phyloP scores from a whole-genome alignment of 2,888 invertebrate species.

The Diplazon laetatorius region DNA sequence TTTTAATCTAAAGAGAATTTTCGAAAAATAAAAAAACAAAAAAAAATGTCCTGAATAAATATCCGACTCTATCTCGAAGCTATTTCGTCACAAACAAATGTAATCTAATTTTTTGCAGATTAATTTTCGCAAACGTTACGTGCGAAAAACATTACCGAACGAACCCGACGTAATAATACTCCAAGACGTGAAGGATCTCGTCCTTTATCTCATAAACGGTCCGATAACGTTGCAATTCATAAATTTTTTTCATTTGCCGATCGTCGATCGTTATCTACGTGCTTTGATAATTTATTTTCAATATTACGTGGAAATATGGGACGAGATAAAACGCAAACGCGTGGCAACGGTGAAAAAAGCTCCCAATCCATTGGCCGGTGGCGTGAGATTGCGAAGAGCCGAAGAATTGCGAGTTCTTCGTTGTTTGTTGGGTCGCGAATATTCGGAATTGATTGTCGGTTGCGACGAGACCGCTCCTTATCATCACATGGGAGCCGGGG shows the following conservation, averaged over 20 bases:
- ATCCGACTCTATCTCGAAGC: no score
- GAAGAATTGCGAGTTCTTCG: constrained; percentile 86
- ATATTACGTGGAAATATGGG: constrained; percentile 86
- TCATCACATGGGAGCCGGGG: constrained; percentile 84
- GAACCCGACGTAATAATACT: constrained; percentile 85
- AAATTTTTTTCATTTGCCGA: constrained; percentile 84
- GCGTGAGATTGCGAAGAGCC: constrained; percentile 71
- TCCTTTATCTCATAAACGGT: constrained; percentile 83
- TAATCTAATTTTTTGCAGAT: constrained; percentile 83
- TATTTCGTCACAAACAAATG: no score
- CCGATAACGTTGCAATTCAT: constrained; percentile 85
- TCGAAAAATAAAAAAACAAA: no score
- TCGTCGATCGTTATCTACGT: constrained; percentile 86
- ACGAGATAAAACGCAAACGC: constrained; percentile 84
- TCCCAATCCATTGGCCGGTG: constrained; percentile 76
- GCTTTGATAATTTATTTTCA: constrained; percentile 86
- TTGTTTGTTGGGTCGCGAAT: constrained; percentile 86
- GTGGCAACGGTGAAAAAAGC: constrained; percentile 80
- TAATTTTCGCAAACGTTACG: constrained; percentile 85
- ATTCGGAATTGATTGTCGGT: constrained; percentile 85
- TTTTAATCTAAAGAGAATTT: no score
- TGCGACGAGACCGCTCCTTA: constrained; percentile 76
- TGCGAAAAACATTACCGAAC: constrained; percentile 84
- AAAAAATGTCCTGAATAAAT: no score
- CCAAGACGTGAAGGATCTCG: constrained; percentile 86